Evolutionary conservation across 2,113 vertebrate genomes (phyloP).

Genomic region (Lipotes vexillifer): DNA sequence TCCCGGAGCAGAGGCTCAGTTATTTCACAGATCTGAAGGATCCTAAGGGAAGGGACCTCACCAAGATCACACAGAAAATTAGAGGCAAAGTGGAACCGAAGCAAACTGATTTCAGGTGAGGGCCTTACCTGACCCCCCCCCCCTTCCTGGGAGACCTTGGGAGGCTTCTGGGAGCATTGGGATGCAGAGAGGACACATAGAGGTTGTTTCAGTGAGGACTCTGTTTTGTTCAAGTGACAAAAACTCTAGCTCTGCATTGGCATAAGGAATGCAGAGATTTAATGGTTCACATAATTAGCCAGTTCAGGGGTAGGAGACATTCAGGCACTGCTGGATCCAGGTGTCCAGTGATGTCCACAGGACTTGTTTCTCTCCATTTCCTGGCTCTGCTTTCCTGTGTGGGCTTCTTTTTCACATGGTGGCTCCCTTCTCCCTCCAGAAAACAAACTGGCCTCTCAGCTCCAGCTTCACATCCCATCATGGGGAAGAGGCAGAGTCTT

Average conservation of each 20-base stretch:
- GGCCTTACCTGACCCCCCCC: not conserved
- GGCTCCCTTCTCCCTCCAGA: not conserved
- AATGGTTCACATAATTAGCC: not conserved
- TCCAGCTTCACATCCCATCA: not conserved
- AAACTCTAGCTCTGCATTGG: not conserved
- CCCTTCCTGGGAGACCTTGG: rapidly evolving
- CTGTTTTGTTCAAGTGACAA: not conserved
- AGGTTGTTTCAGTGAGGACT: not conserved
- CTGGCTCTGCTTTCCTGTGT: not conserved
- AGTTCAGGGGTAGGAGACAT: not conserved
- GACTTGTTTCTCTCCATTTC: not conserved
- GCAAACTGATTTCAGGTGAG: not conserved
- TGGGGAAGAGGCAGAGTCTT: not conserved
- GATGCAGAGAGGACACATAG: not conserved
- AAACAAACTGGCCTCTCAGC: not conserved
- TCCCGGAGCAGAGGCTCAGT: not conserved
- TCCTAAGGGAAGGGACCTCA: not conserved
- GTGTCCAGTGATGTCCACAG: not conserved
- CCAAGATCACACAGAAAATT: not conserved
- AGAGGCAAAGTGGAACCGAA: not conserved
- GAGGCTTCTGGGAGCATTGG: not conserved
- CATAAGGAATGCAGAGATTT: not conserved
- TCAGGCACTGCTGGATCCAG: not conserved
- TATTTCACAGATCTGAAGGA: not conserved
- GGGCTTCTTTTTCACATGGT: not conserved